phyloP scores from a whole-genome alignment of 2,888 invertebrate species.

The Aphidius colemani region DNA sequence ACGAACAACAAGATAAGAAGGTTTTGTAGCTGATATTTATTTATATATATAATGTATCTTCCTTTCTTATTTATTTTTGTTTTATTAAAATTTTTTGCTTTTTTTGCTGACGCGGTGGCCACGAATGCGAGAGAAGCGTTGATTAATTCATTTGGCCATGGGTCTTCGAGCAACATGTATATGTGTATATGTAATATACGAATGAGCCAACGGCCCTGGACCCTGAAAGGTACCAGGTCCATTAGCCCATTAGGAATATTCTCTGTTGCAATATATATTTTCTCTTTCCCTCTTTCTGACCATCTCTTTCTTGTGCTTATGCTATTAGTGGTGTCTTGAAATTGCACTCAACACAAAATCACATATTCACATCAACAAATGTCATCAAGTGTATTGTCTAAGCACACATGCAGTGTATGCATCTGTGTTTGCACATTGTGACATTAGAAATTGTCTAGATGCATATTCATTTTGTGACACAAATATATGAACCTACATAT shows the following conservation, averaged over 20 bases:
- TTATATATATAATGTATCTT: no score
- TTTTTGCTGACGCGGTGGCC: constrained; percentile 10
- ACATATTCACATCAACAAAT: no score
- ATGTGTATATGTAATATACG: neutral
- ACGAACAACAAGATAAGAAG: constrained; percentile 12
- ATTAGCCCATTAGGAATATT: constrained; percentile 31
- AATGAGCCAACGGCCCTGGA: constrained; percentile 11
- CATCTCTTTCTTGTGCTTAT: neutral
- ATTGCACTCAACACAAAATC: no score
- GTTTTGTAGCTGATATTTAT: constrained; percentile 4
- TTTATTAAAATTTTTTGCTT: neutral
- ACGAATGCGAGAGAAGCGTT: constrained; percentile 8
- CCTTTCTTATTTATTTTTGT: no score
- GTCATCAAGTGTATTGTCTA: no score
- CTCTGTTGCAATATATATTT: neutral
- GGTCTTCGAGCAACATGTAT: neutral
- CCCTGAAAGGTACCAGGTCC: constrained; percentile 25
- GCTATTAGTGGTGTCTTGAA: no score
- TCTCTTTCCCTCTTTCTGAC: no score
- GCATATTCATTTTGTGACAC: constrained; percentile 21
- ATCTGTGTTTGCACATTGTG: no score
- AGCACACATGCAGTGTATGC: no score
- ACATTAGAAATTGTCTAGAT: constrained; percentile 21
- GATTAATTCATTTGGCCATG: constrained; percentile 26
- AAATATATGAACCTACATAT: constrained; percentile 13